Conservation (phyloP, 2,113 vertebrate genomes). For the Calyptomena viridis region DNA sequence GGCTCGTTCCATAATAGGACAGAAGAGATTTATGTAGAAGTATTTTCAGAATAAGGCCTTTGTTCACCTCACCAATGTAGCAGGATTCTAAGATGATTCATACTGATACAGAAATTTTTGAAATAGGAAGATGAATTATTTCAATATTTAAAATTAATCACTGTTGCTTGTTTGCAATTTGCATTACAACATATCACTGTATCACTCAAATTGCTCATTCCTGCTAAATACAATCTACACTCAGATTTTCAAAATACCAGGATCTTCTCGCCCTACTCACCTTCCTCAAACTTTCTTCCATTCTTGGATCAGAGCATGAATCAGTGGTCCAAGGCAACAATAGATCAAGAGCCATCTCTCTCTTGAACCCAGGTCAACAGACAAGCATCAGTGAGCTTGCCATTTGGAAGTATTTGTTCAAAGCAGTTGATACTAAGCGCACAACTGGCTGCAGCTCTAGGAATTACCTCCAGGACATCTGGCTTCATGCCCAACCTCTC, state of each 20-base stretch:
- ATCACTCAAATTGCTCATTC: not conserved
- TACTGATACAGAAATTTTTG: not conserved
- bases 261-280: not conserved
- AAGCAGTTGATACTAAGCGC: not conserved
- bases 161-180: not conserved
- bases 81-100: not conserved
- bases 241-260: not conserved
- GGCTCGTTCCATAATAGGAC: not conserved
- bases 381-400: not conserved
- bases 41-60: not conserved
- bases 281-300: not conserved
- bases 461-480: constrained; percentile 58
- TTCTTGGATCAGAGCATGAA: not conserved
- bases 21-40: not conserved
- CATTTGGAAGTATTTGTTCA: constrained; percentile 9
- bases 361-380: not conserved
- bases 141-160: not conserved
- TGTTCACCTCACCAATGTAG: not conserved
- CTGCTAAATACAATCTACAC: not conserved
- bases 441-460: not conserved
- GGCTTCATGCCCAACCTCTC: constrained; percentile 31
- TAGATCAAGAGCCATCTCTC: not conserved
- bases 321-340: not conserved
- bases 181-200: not conserved
- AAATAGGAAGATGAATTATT: not conserved